Base-by-base conservation (phyloP, 2,797 vertebrate species). In the Triplophysa bombifrons region DNA sequence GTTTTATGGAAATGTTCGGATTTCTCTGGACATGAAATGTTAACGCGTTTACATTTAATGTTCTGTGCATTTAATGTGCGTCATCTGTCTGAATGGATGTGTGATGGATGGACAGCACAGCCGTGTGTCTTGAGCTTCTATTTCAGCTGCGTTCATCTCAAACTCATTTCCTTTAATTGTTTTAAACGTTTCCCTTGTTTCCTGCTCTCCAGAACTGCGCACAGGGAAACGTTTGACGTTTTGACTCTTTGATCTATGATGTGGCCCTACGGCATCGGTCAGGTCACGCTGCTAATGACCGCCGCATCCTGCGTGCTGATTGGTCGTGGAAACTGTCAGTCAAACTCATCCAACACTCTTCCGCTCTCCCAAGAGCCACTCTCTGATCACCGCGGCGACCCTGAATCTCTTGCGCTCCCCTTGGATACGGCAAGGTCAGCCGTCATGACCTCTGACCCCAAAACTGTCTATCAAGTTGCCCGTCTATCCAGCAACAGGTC, bases 241-340 rank as follows among this genome's bases (percentile, higher is more conserved):
- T 30, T 71, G 16, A 44, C 44, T 19, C 44, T 68, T 30, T 71
- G 65, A 82, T 46, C 46, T 65, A 61, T 50, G 7, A 64, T 72
- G 80, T 58, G 30, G 3, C 2, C 58, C 67, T 51, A 22, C 63
- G 70, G 6, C 19, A 80, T 81, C 80, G 20, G 8, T 22, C 82
- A 55, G 71, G 77, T 85, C 82, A 80, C 34, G 14, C 60, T 81
- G 55, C 30, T 85, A 78, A 80, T 85, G 72, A 64, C 67, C 76
- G 51, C 61, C 51, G 70, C 73, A 64, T 86, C 83, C 83, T 82
- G 70, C n/a, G 16, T 46, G 17, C 61, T 85, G 82, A 86, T 86
- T 81, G 78, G 78, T 25, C 3, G 53, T 3, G 83, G 66, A 50
- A 41, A 38, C 71, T 84, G 80, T 76, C 85, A 86, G 69, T 78